Conservation (phyloP, 2,797 vertebrate genomes). For the Acipenser oxyrinchus region DNA sequence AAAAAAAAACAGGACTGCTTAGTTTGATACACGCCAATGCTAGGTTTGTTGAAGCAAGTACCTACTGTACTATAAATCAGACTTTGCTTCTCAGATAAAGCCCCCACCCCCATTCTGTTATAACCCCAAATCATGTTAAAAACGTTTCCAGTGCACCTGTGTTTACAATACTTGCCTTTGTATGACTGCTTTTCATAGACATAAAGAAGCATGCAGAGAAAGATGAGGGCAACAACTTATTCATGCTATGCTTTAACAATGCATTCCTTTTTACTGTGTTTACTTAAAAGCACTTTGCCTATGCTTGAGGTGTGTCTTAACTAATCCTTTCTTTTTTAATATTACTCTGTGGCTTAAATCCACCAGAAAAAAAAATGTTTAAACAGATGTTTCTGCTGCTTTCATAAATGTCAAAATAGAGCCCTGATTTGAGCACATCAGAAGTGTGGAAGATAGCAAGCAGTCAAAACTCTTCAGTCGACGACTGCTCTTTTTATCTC, state of each 20-base stretch:
- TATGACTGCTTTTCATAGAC: too few species aligned
- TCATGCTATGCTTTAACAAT: not conserved
- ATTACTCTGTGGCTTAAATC: not conserved
- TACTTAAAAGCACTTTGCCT: not conserved
- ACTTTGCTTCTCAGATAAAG: too few species aligned
- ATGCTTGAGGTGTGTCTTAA: not conserved
- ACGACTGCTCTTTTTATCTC: not conserved
- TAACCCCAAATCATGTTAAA: too few species aligned
- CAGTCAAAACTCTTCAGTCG: not conserved
- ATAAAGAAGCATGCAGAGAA: not conserved
- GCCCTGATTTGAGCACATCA: not conserved
- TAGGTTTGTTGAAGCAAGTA: too few species aligned
- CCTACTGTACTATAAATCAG: too few species aligned
- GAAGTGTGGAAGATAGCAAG: not conserved
- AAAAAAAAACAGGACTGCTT: too few species aligned
- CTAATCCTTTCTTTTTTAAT: not conserved
- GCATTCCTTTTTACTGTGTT: constrained; percentile 1
- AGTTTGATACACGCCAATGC: too few species aligned
- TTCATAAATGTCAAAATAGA: not conserved
- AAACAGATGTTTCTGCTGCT: constrained; percentile 7
- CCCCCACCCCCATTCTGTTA: too few species aligned
- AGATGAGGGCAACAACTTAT: not conserved
- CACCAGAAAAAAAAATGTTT: not conserved
- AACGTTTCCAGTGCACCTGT: too few species aligned
- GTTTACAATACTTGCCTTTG: too few species aligned